Base-by-base conservation (phyloP, 2,797 vertebrate species). In the Buphagus erythrorhynchus region DNA sequence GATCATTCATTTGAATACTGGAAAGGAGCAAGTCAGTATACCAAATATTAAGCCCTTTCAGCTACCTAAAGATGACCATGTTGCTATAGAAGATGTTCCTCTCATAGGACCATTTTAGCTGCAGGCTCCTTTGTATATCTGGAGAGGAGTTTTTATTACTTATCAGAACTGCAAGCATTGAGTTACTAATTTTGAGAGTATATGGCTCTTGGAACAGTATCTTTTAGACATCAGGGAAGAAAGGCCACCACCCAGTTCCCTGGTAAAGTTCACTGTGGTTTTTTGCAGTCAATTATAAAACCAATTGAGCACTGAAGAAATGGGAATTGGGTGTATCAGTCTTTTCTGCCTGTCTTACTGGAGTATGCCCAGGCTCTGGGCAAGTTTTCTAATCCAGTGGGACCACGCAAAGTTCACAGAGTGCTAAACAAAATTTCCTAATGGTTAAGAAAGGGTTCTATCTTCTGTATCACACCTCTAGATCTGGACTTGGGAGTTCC, bases 291-390 rank as follows among this genome's bases (percentile, higher is more conserved):
- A n/a, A 1, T 29, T 61, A 36, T 86, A 55, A 65, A 73, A 38
- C 5, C 7, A 65, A 9, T 6, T 16, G 25, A 76, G 9, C 8
- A 20, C 20, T 38, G 16, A 17, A 84, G 35, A 77, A 68, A 35
- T 10, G 13, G 26, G 57, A 80, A 31, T 69, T 15, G n/a, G 16
- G 5, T 0, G 0, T 20, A 17, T 67, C 9, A 22, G 11, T 42
- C 16, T 68, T 68, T 69, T 51, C n/a, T 59, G 16, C 36, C 9
- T 45, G 10, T 55, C 19, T 76, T 59, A 36, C 10, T 63, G 33
- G 35, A 28, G 6, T 38, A 21, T 59, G 12, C 28, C 35, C 3
- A 11, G 45, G 13, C 9, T 42, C 40, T 59, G 26, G 10, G 5
- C 10, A 77, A 55, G 7, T 52, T 82, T 77, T 61, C 62, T 66